Percentiles rank a stretch among this genome's conserved stretches.
Evolutionary conservation across 2,113 vertebrate species (phyloP).

Genomic region (Paedocypris sp.): DNA sequence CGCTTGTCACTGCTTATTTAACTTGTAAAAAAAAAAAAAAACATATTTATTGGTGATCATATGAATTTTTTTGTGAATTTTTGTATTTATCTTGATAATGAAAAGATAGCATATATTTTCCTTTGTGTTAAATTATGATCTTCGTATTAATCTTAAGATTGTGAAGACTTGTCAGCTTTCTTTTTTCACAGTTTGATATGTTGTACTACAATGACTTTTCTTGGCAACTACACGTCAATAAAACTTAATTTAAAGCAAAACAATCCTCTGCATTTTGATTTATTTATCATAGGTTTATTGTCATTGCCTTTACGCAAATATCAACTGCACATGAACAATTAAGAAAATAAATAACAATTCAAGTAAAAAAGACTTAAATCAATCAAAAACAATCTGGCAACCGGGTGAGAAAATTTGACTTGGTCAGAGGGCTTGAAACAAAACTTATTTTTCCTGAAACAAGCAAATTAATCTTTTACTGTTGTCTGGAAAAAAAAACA

Average conservation of each 20-base stretch:
- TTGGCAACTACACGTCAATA: constrained; percentile 98
- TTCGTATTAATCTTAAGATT: constrained; percentile 99
- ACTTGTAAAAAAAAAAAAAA: constrained; percentile 99
- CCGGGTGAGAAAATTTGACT: too few relatives aligned
- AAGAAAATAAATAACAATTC: too few relatives aligned
- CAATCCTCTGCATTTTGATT: constrained; percentile 85
- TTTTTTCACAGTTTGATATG: constrained; percentile 99
- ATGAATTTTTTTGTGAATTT: constrained; percentile 93
- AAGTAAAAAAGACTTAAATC: too few relatives aligned
- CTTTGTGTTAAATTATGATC: constrained; percentile 99
- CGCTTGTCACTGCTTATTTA: constrained; percentile 99
- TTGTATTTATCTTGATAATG: constrained; percentile 99
- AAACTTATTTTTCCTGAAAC: too few relatives aligned
- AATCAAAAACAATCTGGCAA: too few relatives aligned
- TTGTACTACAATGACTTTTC: constrained; percentile 97
- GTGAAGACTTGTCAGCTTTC: constrained; percentile 88
- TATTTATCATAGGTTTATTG: constrained; percentile 92
- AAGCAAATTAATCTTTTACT: too few relatives aligned
- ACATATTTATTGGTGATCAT: constrained; percentile 99
- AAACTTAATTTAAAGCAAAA: constrained; percentile 99
- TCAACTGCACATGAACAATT: too few relatives aligned
- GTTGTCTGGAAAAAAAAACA: too few relatives aligned
- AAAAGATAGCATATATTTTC: constrained; percentile 99
- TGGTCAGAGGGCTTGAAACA: too few relatives aligned
- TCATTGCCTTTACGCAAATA: constrained; percentile 62